These are phyloP conservation scores for Notarius lentiginosus DNA, from an alignment of 2,113 vertebrate species.

Conservation along the genomic window DNA sequence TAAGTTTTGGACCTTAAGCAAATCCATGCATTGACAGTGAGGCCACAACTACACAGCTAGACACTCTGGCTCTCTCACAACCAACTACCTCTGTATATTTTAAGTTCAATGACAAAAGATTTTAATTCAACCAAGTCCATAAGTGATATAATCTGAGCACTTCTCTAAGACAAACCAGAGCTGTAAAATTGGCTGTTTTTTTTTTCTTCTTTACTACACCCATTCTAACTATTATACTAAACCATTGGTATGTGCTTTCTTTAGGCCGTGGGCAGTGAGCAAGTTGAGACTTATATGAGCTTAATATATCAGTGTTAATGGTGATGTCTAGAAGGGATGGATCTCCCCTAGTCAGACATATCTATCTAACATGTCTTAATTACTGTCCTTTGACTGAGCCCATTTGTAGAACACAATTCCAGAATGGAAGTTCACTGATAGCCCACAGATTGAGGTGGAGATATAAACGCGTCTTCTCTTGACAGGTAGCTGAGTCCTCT, in stretches of 20 bases:
- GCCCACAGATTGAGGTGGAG: slow-evolving; percentile 50
- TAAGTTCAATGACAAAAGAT: slow-evolving; percentile 16
- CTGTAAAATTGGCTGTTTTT: slow-evolving; percentile 14
- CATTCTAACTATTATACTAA: slow-evolving; percentile 26
- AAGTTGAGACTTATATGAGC: slow-evolving; percentile 62
- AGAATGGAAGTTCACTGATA: slow-evolving; percentile 46
- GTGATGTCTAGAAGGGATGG: slow-evolving; percentile 34
- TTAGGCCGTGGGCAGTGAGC: slow-evolving; percentile 62
- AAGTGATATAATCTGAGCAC: slow-evolving; percentile 1
- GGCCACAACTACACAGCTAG: not conserved
- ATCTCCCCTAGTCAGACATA: slow-evolving; percentile 13
- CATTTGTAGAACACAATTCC: slow-evolving; percentile 38
- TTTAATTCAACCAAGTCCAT: slow-evolving; percentile 2
- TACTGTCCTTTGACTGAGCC: slow-evolving; percentile 25
- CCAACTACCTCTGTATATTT: not conserved
- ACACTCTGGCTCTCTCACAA: not conserved
- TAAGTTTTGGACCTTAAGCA: not conserved
- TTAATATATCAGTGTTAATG: slow-evolving; percentile 30
- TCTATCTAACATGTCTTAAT: slow-evolving; percentile 34
- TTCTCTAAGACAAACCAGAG: slow-evolving; percentile 6
- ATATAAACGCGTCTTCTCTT: slow-evolving; percentile 61
- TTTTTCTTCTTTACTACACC: slow-evolving; percentile 14
- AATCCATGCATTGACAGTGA: not conserved
- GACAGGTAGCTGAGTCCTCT: slow-evolving; percentile 57
- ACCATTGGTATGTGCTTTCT: slow-evolving; percentile 57